Percentiles rank a stretch among this genome's conserved stretches.
Evolutionary conservation across 2,797 vertebrate genomes (phyloP).

Genomic region (Acanthurus lineatus): DNA sequence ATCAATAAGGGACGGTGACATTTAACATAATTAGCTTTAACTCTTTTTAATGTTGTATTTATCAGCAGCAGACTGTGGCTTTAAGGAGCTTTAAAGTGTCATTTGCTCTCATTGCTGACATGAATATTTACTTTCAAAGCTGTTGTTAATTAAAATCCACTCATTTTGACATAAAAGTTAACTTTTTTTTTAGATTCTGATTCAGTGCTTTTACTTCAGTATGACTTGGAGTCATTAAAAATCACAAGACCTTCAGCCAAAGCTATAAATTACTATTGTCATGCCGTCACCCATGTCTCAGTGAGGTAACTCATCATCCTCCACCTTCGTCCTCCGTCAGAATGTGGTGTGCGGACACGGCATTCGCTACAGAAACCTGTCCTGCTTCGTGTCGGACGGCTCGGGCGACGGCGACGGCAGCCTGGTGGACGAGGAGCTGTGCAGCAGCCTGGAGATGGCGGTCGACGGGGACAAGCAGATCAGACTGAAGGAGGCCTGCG

Average conservation of each 20-base stretch:
- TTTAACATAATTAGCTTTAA: constrained; percentile 7
- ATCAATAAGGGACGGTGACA: background rate
- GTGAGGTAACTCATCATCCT: constrained; percentile 2
- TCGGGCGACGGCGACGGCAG: constrained; percentile 85
- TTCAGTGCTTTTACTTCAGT: background rate
- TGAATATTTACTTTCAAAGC: background rate
- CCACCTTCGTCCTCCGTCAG: constrained; percentile 73
- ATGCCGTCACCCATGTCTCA: background rate
- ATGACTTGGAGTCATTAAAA: background rate
- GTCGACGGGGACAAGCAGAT: constrained; percentile 88
- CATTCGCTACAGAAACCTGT: constrained; percentile 90
- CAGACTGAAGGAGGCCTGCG: constrained; percentile 91
- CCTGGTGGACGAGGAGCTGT: constrained; percentile 95
- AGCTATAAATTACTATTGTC: background rate
- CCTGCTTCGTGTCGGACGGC: constrained; percentile 94
- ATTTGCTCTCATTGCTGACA: background rate
- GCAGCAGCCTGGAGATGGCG: constrained; percentile 87
- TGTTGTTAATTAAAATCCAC: background rate
- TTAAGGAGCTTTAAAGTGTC: constrained; percentile 12
- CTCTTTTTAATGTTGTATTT: background rate
- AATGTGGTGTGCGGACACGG: constrained; percentile 96
- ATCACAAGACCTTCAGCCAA: background rate
- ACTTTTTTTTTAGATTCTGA: no score
- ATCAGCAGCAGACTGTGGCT: background rate
- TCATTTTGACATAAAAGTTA: background rate